Evolutionary conservation across 2,113 vertebrate species (phyloP), one percentile per base, ranked within the genome.

Genomic region (Thamnophis sirtalis): DNA sequence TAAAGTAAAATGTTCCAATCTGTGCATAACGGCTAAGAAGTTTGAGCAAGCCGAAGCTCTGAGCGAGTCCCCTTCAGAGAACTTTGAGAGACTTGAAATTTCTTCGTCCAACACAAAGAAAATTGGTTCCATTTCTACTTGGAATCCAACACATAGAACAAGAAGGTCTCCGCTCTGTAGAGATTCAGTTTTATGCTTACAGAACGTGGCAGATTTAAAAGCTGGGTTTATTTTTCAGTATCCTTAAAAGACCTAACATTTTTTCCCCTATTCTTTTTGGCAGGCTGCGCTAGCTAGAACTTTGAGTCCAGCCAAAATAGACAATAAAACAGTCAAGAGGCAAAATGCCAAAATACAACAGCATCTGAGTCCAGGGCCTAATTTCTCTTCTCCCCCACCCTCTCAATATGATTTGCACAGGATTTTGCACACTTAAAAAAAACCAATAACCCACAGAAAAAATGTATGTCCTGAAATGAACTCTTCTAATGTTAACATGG

Each of bases 271-370:
- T 89, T 86, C 87, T 63, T 63, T 86, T 92, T 92, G 91, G 91
- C 91, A 89, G 88, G 49, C 80, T 43, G 48, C 22, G 86, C 88
- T 38, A 63, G 80, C 73, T 92, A 88, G 91, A 92, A 92, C 91
- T 89, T 89, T 43, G 88, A 92, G 91, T 92, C 88, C 91, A 89
- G 91, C 91, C 91, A 92, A 92, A 92, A 89, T 89, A 92, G 91
- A 89, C 91, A 92, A 92, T 92, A 92, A 92, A 92, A 92, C 91
- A 92, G 91, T 86, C 87, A 92, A 92, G 91, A 89, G 91, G 91
- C 91, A 89, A 80, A 85, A 54, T 33, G 91, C 91, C 91, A 92
- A 89, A 86, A 92, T 58, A n/a, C 73, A 92, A 86, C 55, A 92
- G 88, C 87, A 60, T 43, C 68, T 28, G 87, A 85, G 87, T 50